Conservation (phyloP, 2,888 invertebrate genomes). For the Epistrophella euchroma region DNA sequence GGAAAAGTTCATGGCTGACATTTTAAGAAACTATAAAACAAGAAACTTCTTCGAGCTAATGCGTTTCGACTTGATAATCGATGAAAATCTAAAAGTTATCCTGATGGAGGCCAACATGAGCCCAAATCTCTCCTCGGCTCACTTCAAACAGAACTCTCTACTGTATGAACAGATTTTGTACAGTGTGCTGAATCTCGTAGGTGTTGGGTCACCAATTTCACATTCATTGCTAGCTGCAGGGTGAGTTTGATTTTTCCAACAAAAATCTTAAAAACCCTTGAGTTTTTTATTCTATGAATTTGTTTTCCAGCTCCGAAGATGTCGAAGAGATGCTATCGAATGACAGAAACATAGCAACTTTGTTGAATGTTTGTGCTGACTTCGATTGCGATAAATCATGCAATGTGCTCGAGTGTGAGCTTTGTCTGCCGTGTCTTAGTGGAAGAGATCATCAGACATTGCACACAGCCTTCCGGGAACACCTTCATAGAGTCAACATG, state of each 20-base stretch:
- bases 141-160: slow-evolving; percentile 94
- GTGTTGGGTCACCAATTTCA: slow-evolving; percentile 86
- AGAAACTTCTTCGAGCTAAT: slow-evolving; percentile 96
- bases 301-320: slow-evolving; percentile 83
- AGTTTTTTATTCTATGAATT: background rate
- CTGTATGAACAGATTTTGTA: slow-evolving; percentile 97
- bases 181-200: slow-evolving; percentile 91
- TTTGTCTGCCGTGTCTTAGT: slow-evolving; percentile 92
- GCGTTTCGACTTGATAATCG: slow-evolving; percentile 96
- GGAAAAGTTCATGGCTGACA: slow-evolving; percentile 88
- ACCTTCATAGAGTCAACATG: slow-evolving; percentile 91
- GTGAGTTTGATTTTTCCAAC: slow-evolving; percentile 79
- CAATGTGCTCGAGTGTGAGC: slow-evolving; percentile 87
- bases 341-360: slow-evolving; percentile 91
- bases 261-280: background rate
- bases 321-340: slow-evolving; percentile 88
- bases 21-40: slow-evolving; percentile 84
- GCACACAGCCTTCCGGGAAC: slow-evolving; percentile 90
- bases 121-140: slow-evolving; percentile 96
- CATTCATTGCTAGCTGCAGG: slow-evolving; percentile 82
- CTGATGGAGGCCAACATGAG: slow-evolving; percentile 99
- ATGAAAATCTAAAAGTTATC: slow-evolving; percentile 93
- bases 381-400: slow-evolving; percentile 87
- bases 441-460: slow-evolving; percentile 86
- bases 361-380: slow-evolving; percentile 87